Base-by-base conservation (phyloP, 2,113 vertebrate genomes). In the Paracanthobrama guichenoti region DNA sequence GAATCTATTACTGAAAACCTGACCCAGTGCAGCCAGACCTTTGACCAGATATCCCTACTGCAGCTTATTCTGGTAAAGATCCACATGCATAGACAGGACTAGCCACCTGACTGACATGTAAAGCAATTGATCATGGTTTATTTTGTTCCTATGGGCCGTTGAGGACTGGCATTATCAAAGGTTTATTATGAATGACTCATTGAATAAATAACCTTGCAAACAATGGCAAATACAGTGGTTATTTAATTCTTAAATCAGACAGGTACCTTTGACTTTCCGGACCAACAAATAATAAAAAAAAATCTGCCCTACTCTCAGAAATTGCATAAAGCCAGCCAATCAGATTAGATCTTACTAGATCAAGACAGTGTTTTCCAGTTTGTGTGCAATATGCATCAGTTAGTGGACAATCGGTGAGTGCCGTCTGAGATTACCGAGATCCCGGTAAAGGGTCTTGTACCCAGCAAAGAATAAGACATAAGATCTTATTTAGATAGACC, bases 321-420 rank as follows among this genome's bases (percentile, higher is more conserved):
- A 75, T 26, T 7, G 24, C 14, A 53, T 53, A 53, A 16, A 75
- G 53, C n/a, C 24, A 75, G 44, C 73, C 73, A 75, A 75, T 75
- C 73, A 31, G 46, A 75, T 75, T 28, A 75, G 16, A 53, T 75
- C 46, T 53, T 53, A 18, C 13, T 48, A 20, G 24, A 50, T 50
- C 24, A 74, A 74, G 72, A 53, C 28, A 31, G 46, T 0, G 46
- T 31, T 31, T 53, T 75, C 44, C 48, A 75, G 46, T 2, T 31
- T 75, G 73, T 75, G 48, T 18, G 48, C 16, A 75, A 75, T 31
- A 20, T 53, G 46, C 44, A 53, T 75, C 2, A 28, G 48, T 53
- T 53, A 28, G 48, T 50, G 48, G 48, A 9, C 24, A 4, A 26
- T 53, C 73, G 20, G 24, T 16, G 7, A 24, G 16, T 20, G 26